Conservation (phyloP, 1,140 invertebrate species). For the Babylonia areolata region DNA sequence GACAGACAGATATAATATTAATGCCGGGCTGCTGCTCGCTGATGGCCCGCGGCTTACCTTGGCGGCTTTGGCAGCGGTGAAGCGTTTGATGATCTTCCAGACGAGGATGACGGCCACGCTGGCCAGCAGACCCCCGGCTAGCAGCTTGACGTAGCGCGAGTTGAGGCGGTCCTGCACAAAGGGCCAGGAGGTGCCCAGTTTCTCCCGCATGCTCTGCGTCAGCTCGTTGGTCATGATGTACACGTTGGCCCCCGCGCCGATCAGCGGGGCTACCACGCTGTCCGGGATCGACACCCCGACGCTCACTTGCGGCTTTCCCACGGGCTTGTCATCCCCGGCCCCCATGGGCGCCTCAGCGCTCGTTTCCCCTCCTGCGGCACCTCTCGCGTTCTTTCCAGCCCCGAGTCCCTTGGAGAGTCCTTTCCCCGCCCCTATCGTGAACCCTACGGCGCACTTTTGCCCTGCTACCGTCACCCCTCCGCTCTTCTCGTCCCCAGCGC, state of each 20-base stretch:
- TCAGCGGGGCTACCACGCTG: conserved; percentile 7
- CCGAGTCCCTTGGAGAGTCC: background rate
- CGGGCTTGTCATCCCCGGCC: background rate
- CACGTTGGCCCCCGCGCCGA: conserved; percentile 19
- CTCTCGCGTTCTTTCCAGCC: background rate
- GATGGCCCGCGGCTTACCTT: too few species aligned
- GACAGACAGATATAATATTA: too few species aligned
- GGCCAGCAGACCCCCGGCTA: conserved; percentile 29
- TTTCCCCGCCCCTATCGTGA: background rate
- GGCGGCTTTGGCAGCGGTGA: background rate
- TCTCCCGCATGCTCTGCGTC: conserved; percentile 21
- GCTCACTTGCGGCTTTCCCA: background rate
- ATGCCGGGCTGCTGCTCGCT: too few species aligned
- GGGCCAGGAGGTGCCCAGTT: conserved; percentile 19
- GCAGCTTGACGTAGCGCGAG: conserved; percentile 5
- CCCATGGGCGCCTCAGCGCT: background rate
- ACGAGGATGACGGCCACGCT: conserved; percentile 22
- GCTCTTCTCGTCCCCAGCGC: background rate
- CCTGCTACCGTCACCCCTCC: background rate
- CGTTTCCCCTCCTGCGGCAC: too few species aligned
- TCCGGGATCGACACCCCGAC: background rate
- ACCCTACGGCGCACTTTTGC: background rate
- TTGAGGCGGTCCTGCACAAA: conserved; percentile 6
- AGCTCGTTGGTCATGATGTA: conserved; percentile 20
- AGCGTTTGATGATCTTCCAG: conserved; percentile 25